Conservation (phyloP, 2,888 invertebrate species). For the Carcina quercana region DNA sequence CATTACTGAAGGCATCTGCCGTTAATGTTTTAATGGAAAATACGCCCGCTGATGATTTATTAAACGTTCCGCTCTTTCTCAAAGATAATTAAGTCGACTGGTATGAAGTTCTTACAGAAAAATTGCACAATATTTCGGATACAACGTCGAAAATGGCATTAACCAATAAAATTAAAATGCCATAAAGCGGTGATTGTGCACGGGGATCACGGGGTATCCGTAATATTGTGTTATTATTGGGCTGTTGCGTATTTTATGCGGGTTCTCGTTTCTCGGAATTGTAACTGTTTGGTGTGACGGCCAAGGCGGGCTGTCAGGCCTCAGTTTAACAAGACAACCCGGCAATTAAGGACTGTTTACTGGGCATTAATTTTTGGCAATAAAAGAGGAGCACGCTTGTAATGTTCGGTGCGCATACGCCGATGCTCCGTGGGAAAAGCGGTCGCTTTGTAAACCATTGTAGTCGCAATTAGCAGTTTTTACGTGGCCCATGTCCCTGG, state of each 20-base stretch:
- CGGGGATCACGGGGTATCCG: conserved; percentile 43
- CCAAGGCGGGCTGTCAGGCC: conserved; percentile 39
- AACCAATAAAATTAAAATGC: conserved; percentile 63
- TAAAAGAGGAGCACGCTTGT: conserved; percentile 66
- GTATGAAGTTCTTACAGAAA: conserved; percentile 6
- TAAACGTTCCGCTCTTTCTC: neutral
- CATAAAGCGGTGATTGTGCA: conserved; percentile 41
- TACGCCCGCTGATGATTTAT: conserved; percentile 6
- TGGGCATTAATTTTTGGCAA: conserved; percentile 74
- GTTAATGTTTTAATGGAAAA: conserved; percentile 11
- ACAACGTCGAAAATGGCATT: conserved; percentile 21
- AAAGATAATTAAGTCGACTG: neutral
- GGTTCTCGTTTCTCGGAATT: conserved; percentile 47
- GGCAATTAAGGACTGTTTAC: conserved; percentile 70
- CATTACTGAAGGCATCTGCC: conserved; percentile 19
- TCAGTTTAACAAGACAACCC: conserved; percentile 53
- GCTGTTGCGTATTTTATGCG: conserved; percentile 51
- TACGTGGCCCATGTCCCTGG: conserved; percentile 44
- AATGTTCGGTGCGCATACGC: conserved; percentile 64
- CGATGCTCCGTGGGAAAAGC: conserved; percentile 68
- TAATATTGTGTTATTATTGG: conserved; percentile 54
- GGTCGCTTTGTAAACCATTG: conserved; percentile 67
- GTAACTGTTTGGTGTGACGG: conserved; percentile 41
- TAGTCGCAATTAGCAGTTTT: conserved; percentile 67
- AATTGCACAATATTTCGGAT: conserved; percentile 4